Base-by-base conservation (phyloP, 1,140 invertebrate genomes). In the Diplogasteroides magnus region DNA sequence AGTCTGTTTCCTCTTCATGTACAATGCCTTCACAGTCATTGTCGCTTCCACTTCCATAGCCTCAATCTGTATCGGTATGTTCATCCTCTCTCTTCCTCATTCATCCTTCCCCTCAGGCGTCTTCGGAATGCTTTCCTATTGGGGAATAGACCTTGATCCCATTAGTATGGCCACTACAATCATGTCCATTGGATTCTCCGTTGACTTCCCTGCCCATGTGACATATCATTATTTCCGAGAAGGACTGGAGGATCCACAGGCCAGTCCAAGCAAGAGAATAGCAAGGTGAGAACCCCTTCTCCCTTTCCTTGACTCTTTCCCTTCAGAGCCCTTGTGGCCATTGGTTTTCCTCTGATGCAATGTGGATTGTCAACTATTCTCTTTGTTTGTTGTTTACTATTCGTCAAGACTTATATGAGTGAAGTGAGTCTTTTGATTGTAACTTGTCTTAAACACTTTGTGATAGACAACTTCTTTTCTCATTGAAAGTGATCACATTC, bases 291-390 rank as follows among this genome's bases (percentile, higher is more conserved):
- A 14, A 66, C 13, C 25, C n/a, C 48, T 67, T 26, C n/a, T 64
- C 13, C n/a, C 14, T 55, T 48, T 55, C 27, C 14, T 55, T 63
- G 14, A 23, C 23, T 25, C 23, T 15, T 65, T 27, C 31, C 19
- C 72, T 67, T n/a, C 58, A 73, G 68, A 61, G 61, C 91, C 64
- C 85, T 97, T 0, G 91, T 92, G 80, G 90, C 90, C 0, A 85
- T 97, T 0, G 94, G 94, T 2, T 84, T 95, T n/a, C 94, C 95
- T 0, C 94, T 97, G 66, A 87, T 96, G 14, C 94, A 97, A 85
- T 94, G 93, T 23, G 92, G 93, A 0, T 85, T 91, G 0, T 95
- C 92, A 13, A 97, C 94, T 0, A 91, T 97, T 28, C 84, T 97
- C 0, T 93, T 93, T 61, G 90, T 97, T 3, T 85, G 91, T 0